A percentile compares a stretch with the other conserved stretches of the same genome.
Conservation (phyloP, 2,113 vertebrate genomes). For the Pica pica region DNA sequence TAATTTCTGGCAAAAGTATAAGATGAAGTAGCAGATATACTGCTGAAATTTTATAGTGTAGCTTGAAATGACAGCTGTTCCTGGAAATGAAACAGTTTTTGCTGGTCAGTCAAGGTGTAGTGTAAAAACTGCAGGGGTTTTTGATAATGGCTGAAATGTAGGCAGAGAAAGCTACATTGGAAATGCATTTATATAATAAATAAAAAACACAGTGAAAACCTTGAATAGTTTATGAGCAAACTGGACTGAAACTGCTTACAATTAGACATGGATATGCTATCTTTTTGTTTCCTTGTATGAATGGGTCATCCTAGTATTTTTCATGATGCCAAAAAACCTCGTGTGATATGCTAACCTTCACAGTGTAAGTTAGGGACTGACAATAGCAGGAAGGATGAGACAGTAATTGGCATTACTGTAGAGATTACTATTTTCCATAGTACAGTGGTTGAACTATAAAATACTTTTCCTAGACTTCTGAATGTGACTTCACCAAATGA, state of each 20-base stretch:
- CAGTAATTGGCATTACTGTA: not conserved
- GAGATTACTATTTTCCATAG: not conserved
- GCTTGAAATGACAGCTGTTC: not conserved
- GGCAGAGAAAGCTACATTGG: not conserved
- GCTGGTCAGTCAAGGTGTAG: not conserved
- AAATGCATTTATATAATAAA: not conserved
- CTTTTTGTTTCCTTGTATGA: not conserved
- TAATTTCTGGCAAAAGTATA: not conserved
- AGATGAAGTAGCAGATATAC: not conserved
- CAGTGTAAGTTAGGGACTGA: not conserved
- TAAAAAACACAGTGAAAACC: not conserved
- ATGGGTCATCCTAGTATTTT: not conserved
- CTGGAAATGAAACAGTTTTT: not conserved
- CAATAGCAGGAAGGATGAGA: not conserved
- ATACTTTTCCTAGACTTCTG: not conserved
- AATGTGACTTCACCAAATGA: not conserved
- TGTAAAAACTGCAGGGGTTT: not conserved
- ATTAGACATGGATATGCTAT: not conserved
- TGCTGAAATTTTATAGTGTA: not conserved
- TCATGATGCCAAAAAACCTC: not conserved
- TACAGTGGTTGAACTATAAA: not conserved
- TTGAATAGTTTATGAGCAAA: not conserved
- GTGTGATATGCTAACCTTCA: not conserved
- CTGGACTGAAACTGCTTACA: not conserved
- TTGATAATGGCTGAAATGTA: not conserved